Evolutionary conservation across 2,797 vertebrate species (phyloP).

Genomic region (Danio kyathit): DNA sequence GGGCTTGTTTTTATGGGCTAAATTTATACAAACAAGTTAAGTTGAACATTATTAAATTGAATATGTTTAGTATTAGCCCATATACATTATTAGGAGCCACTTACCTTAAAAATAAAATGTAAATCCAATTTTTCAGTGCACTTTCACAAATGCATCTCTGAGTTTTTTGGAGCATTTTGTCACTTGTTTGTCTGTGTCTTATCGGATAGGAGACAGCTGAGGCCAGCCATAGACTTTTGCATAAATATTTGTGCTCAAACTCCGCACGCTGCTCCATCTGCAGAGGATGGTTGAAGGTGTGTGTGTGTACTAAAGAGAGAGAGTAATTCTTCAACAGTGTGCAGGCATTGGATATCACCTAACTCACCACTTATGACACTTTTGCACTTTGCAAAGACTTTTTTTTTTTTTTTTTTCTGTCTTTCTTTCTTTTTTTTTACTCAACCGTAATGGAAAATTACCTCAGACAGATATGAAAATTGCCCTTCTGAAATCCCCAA

Average conservation of each 20-base stretch:
- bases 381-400: constrained; percentile 41
- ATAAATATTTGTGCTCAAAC: constrained; percentile 82
- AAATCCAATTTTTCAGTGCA: too few relatives aligned
- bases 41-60: too few relatives aligned
- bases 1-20: too few relatives aligned
- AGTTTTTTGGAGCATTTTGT: constrained; percentile 2
- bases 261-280: constrained; percentile 69
- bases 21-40: too few relatives aligned
- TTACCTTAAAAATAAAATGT: too few relatives aligned
- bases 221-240: constrained; percentile 63
- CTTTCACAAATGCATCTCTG: too few relatives aligned
- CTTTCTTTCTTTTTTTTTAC: constrained; percentile 48
- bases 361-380: constrained; percentile 43
- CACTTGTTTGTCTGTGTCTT: constrained; percentile 29
- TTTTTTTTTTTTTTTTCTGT: constrained; percentile 15
- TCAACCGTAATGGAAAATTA: constrained; percentile 63
- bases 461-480: constrained; percentile 61
- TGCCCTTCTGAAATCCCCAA: constrained; percentile 65
- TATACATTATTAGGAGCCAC: too few relatives aligned
- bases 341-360: constrained; percentile 11
- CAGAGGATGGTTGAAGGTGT: constrained; percentile 19
- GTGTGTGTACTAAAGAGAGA: constrained; percentile 10
- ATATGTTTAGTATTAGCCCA: too few relatives aligned
- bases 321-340: constrained; percentile 19
- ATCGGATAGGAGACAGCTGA: constrained; percentile 68